These are phyloP conservation scores for Diachrysia chrysitis DNA, from an alignment of 2,888 invertebrate species.

Conservation along the genomic window DNA sequence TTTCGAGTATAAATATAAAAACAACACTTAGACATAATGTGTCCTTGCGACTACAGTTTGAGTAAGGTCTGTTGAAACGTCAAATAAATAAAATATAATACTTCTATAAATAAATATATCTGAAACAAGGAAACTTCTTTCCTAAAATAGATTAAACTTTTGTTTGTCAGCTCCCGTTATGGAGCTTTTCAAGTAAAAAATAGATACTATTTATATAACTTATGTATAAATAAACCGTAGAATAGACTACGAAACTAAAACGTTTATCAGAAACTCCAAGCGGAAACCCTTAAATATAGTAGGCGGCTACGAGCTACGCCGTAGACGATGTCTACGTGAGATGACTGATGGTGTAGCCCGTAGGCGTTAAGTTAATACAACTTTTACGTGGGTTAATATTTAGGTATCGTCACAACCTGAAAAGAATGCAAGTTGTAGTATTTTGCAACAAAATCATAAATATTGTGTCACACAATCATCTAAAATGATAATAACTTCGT, in stretches of 20 bases:
- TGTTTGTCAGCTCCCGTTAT: background rate
- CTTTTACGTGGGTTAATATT: slow-evolving; percentile 16
- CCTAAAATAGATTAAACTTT: background rate
- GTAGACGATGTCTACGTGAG: slow-evolving; percentile 34
- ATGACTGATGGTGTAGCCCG: slow-evolving; percentile 9
- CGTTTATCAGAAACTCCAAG: background rate
- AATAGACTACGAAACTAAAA: background rate
- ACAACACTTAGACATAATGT: too few species aligned
- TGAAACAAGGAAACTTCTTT: background rate
- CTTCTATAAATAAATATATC: background rate
- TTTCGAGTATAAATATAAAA: background rate
- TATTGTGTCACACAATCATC: background rate
- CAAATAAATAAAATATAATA: background rate
- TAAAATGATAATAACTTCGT: background rate
- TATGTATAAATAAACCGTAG: slow-evolving; percentile 1
- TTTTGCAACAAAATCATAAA: background rate
- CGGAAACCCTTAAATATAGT: slow-evolving; percentile 6
- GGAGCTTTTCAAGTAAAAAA: background rate
- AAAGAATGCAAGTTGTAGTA: background rate
- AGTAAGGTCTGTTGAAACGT: background rate
- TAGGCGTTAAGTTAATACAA: slow-evolving; percentile 21
- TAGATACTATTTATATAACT: background rate
- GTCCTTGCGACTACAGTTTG: too few species aligned
- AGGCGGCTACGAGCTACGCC: slow-evolving; percentile 34
- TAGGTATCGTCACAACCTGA: background rate